Conservation (phyloP, 2,888 invertebrate species). For the Hololepta plana region DNA sequence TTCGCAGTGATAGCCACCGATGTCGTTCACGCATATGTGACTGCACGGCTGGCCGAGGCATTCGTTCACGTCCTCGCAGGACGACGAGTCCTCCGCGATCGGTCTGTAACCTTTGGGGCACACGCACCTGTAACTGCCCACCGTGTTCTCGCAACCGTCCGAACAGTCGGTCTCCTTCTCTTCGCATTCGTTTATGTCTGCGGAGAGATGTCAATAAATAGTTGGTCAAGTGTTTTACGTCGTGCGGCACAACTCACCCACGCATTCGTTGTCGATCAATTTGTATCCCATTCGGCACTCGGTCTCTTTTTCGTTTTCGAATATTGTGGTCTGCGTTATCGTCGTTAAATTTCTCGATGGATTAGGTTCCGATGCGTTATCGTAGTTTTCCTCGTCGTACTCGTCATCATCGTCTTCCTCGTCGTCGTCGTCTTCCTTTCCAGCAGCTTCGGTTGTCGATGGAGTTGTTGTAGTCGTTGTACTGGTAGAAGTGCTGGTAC, state of each 20-base stretch:
- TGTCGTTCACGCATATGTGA: conserved; percentile 30
- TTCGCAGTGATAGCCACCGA: conserved; percentile 35
- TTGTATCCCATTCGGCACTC: neutral
- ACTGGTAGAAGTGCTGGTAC: too few species aligned
- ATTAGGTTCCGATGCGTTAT: neutral
- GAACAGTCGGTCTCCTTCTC: conserved; percentile 28
- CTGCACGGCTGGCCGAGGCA: conserved; percentile 24
- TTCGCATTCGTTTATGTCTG: conserved; percentile 27
- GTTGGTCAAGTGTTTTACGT: too few species aligned
- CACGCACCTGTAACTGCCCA: conserved; percentile 33
- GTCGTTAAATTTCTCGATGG: conserved; percentile 3
- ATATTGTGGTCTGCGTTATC: neutral
- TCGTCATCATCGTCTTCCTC: conserved; percentile 18
- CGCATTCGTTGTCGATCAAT: too few species aligned
- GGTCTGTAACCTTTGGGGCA: conserved; percentile 25
- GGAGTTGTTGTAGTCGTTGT: conserved; percentile 1
- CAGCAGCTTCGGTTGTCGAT: conserved; percentile 4
- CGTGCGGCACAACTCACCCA: too few species aligned
- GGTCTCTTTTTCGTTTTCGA: conserved; percentile 1
- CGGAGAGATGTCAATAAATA: conserved; percentile 14
- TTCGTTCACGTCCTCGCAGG: conserved; percentile 24
- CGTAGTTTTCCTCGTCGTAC: conserved; percentile 1
- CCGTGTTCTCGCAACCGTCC: conserved; percentile 32
- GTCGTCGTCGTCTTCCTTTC: conserved; percentile 17
- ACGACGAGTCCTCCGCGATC: conserved; percentile 23